Base-by-base conservation (phyloP, 1,140 invertebrate genomes). In the Telenomus remus region DNA sequence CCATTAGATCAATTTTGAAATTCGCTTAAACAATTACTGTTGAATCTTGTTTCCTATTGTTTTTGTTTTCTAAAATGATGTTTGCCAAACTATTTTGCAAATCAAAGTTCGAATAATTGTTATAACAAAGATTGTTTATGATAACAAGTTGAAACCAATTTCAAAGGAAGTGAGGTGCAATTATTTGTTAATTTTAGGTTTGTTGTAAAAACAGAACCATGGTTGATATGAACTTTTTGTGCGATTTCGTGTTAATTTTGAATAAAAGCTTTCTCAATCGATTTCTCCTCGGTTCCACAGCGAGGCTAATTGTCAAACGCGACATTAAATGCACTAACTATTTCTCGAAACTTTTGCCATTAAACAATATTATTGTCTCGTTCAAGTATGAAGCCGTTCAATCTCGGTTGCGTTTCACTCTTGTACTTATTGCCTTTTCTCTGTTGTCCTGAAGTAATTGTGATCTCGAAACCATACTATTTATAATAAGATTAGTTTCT, bases 241-340 rank as follows among this genome's bases (percentile, higher is more conserved):
- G 19, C 6, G 6, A 27, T 27, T 27, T 27, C 49, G 50, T 47
- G 7, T 19, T 56, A 47, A 75, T 27, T 27, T 27, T 27, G 19
- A 27, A 27, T 27, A 76, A 66, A 76, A 61, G 54, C 66, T 60
- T 66, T 75, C 66, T 49, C 56, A 55, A 71, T 71, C 66, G 61
- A 71, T 76, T 71, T 76, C 66, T 59, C 60, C 44, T 76, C 42
- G 65, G 14, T 42, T 34, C 46, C 49, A 48, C 55, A 33, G 51
- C 73, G 65, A 65, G 56, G 48, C 65, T 76, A 76, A 76, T 76
- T 76, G 60, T 56, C 66, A 66, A 76, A 70, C 66, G 73, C 73
- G 73, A 66, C 73, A 76, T 76, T 70, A 70, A 76, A 55, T 61
- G 49, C 56, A 61, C 61, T 70, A 76, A 76, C 44, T 65, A 70